Percentiles rank a stretch among this genome's conserved stretches.
These are phyloP conservation scores for Scolopax rusticola DNA, from an alignment of 2,797 vertebrate species.

Conservation along the genomic window DNA sequence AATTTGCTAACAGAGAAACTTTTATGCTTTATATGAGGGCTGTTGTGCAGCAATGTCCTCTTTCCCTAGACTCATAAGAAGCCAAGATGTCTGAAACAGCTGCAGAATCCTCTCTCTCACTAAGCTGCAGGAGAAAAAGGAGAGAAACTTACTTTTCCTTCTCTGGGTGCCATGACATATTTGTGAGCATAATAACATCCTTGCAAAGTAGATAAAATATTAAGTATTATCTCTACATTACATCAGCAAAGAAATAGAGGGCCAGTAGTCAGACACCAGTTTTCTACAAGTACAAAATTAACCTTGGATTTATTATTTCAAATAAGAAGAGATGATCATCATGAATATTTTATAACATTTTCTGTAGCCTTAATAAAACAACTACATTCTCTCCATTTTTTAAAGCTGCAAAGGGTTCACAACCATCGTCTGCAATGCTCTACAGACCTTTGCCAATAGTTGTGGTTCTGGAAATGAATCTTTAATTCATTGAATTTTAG, in stretches of 20 bases:
- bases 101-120: constrained; percentile 24
- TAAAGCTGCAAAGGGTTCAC: background rate
- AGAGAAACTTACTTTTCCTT: constrained; percentile 1
- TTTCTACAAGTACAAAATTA: constrained; percentile 54
- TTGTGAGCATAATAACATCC: constrained; percentile 70
- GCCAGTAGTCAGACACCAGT: constrained; percentile 29
- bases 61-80: background rate
- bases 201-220: constrained; percentile 68
- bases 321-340: constrained; percentile 66
- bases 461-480: background rate
- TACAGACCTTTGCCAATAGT: background rate
- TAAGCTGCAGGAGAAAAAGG: constrained; percentile 36
- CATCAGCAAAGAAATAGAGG: constrained; percentile 24
- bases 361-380: constrained; percentile 24
- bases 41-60: background rate
- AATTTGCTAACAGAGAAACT: background rate
- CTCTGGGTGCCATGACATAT: constrained; percentile 28
- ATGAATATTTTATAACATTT: constrained; percentile 78
- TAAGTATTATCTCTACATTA: constrained; percentile 55
- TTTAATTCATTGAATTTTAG: background rate
- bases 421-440: rapidly evolving
- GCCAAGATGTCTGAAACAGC: background rate
- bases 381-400: background rate
- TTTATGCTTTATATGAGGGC: background rate
- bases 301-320: constrained; percentile 75